These are phyloP conservation scores for Oligia latruncula DNA, from an alignment of 2,888 invertebrate genomes.

Conservation along the genomic window DNA sequence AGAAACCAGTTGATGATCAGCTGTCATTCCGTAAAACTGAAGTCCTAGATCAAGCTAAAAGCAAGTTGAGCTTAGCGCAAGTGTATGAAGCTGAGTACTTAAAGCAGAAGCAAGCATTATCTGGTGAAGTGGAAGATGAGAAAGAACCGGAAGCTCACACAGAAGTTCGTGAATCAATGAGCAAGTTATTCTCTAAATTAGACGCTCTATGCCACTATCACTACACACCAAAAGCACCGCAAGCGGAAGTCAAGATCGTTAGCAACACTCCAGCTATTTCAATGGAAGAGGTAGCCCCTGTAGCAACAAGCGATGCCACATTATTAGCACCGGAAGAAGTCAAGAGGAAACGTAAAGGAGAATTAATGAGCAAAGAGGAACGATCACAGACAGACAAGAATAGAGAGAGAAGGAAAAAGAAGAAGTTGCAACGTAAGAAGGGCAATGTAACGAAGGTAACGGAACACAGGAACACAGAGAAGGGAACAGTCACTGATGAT, in stretches of 20 bases:
- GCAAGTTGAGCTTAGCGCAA: slow-evolving; percentile 97
- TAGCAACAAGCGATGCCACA: slow-evolving; percentile 95
- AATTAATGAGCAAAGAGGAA: slow-evolving; percentile 93
- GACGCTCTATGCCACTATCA: slow-evolving; percentile 98
- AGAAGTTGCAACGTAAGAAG: slow-evolving; percentile 92
- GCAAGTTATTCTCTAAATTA: slow-evolving; percentile 94
- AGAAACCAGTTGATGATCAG: slow-evolving; percentile 95
- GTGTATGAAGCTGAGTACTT: slow-evolving; percentile 97
- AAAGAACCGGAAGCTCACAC: slow-evolving; percentile 94
- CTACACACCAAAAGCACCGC: slow-evolving; percentile 96
- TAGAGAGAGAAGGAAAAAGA: slow-evolving; percentile 96
- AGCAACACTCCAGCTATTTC: slow-evolving; percentile 97
- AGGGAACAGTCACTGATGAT: slow-evolving; percentile 89
- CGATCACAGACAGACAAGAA: slow-evolving; percentile 96
- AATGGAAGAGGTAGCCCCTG: slow-evolving; percentile 99
- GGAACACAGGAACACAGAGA: slow-evolving; percentile 89
- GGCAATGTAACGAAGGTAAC: slow-evolving; percentile 84
- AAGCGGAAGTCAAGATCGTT: slow-evolving; percentile 96
- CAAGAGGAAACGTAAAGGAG: slow-evolving; percentile 90
- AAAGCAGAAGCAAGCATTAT: slow-evolving; percentile 91
- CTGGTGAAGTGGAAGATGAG: slow-evolving; percentile 90
- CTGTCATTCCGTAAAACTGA: slow-evolving; percentile 96
- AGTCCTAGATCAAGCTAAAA: slow-evolving; percentile 97
- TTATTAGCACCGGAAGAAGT: slow-evolving; percentile 98
- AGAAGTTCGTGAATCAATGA: slow-evolving; percentile 94